These are phyloP conservation scores for Heliothis subflexa DNA, from an alignment of 1,140 invertebrate genomes.

Conservation along the genomic window DNA sequence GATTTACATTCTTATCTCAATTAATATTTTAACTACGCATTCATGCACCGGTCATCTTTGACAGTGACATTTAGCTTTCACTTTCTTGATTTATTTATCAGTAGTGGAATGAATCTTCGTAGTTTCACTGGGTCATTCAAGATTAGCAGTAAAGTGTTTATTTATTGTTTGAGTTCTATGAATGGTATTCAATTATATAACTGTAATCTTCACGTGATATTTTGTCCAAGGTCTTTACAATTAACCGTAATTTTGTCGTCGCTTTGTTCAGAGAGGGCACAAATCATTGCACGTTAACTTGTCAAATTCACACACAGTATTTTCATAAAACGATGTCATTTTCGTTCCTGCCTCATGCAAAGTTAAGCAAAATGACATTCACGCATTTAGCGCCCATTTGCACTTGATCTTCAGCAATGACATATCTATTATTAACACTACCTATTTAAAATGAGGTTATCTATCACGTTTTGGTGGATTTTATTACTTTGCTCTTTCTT, in stretches of 20 bases:
- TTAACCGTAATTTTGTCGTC: not conserved
- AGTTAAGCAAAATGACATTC: too few species aligned
- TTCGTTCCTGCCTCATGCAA: too few species aligned
- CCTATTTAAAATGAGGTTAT: constrained; percentile 7
- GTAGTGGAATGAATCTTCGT: not conserved
- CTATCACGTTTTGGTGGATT: not conserved
- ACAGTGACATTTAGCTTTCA: constrained; percentile 23
- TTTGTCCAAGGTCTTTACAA: not conserved
- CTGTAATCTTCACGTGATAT: not conserved
- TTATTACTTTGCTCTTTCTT: constrained; percentile 3
- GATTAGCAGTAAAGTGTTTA: not conserved
- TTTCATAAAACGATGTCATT: too few species aligned
- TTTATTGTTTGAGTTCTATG: not conserved
- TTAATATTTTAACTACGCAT: not conserved
- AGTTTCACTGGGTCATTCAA: not conserved
- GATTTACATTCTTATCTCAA: constrained; percentile 7
- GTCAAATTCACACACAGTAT: too few species aligned
- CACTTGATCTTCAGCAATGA: not conserved
- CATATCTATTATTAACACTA: not conserved
- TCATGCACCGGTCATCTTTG: not conserved
- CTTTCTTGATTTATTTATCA: not conserved
- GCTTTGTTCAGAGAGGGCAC: too few species aligned
- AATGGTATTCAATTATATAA: not conserved
- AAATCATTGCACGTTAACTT: too few species aligned
- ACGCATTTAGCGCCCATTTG: not conserved